Base-by-base conservation (phyloP, 2,113 vertebrate species). In the Pseudolaguvia tuberculata region DNA sequence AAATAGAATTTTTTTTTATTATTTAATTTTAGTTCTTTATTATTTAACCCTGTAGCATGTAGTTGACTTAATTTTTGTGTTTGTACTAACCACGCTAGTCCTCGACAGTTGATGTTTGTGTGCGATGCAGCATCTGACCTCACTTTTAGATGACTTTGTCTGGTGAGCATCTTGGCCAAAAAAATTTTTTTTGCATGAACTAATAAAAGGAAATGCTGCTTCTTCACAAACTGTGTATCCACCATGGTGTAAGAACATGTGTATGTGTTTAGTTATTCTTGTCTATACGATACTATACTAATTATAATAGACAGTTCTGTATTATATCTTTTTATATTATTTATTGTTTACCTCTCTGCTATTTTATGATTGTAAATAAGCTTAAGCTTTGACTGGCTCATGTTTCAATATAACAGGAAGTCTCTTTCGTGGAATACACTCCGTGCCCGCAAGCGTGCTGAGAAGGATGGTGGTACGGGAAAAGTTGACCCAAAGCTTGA, bases 351-450 rank as follows among this genome's bases (percentile, higher is more conserved):
- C 61, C 61, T 47, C 2, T 65, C 39, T n/a, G 45, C 11, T 27
- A 27, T 50, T 23, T 23, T 78, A 66, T 59, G 70, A 71, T 77
- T 80, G 45, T 78, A 50, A 0, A 58, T 59, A 31, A 75, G 75
- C 66, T 80, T 68, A 31, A 75, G 76, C 66, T 80, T 79, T 80
- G 80, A 88, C 79, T 83, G 83, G 78, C 84, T 82, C 88, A 78
- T 98, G 93, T 96, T 92, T 92, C 95, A 91, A 91, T 94, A 93
- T 88, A 91, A 94, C 96, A 99, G 97, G 96, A 99, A 98, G 93
- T 99, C 97, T 91, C 93, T 96, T 86, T 99, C 96, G 70, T 99
- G 97, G 97, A 97, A 99, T 88, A 97, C 96, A 73, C 95, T 99
- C 88, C 97, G 95, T 76, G 93, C 96, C 89, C 94, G 96, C 93